Percentiles rank a stretch among this genome's conserved stretches.
Conservation (phyloP, 53 echinoderm and acorn worm genomes). For the Crossaster papposus region DNA sequence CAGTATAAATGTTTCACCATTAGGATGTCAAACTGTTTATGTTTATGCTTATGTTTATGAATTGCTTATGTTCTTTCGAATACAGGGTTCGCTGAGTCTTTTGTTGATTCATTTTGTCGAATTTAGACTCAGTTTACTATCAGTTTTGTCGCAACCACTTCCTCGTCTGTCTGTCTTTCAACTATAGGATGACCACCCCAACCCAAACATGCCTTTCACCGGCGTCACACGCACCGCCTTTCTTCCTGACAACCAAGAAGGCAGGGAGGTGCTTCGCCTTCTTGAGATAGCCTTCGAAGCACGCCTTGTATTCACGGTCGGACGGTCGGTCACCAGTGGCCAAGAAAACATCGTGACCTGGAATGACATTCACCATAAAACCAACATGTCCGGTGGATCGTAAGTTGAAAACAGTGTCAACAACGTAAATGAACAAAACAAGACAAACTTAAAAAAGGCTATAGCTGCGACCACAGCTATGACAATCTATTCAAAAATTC, state of each 20-base stretch:
- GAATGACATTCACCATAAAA: constrained; percentile 72
- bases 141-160: background rate
- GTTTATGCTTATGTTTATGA: too few relatives aligned
- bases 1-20: too few relatives aligned
- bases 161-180: background rate
- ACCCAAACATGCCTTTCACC: constrained; percentile 32
- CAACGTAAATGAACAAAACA: too few relatives aligned
- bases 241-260: constrained; percentile 58
- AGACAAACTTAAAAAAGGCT: too few relatives aligned
- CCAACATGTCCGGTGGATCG: constrained; percentile 49
- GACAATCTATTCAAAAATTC: too few relatives aligned
- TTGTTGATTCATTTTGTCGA: too few relatives aligned
- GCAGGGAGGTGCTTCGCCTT: constrained; percentile 42
- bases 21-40: too few relatives aligned
- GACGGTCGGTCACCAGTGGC: constrained; percentile 54
- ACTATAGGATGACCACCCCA: constrained; percentile 45
- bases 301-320: constrained; percentile 58
- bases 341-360: constrained; percentile 44
- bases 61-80: too few relatives aligned
- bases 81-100: too few relatives aligned
- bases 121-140: too few relatives aligned
- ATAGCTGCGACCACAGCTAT: too few relatives aligned
- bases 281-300: constrained; percentile 57
- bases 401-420: background rate
- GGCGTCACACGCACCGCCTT: constrained; percentile 48